phyloP scores from a whole-genome alignment of 2,888 invertebrate genomes.

The Polydrusus tereticollis region DNA sequence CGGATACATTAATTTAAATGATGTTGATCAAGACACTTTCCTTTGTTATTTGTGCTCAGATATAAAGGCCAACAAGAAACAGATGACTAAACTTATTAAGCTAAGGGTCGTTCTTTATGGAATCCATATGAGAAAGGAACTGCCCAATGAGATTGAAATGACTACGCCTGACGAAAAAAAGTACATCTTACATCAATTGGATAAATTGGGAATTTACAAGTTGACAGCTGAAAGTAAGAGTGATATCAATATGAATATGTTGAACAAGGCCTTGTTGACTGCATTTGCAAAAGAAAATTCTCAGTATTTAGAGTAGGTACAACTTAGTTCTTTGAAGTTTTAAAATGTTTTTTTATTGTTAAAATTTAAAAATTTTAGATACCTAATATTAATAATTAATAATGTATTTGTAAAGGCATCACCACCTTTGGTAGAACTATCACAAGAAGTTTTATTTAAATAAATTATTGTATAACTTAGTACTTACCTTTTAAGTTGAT shows the following conservation, averaged over 20 bases:
- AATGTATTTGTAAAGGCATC: too few relatives aligned
- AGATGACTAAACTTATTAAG: conserved; percentile 4
- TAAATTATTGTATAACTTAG: too few relatives aligned
- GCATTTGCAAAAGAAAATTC: neutral
- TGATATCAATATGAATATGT: neutral
- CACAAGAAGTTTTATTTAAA: too few relatives aligned
- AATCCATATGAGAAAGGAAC: neutral
- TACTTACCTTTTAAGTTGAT: too few relatives aligned
- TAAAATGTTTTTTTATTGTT: neutral
- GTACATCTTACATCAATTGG: neutral
- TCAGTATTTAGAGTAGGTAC: neutral
- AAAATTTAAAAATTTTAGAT: too few relatives aligned
- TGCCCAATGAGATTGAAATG: neutral
- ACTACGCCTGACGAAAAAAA: neutral
- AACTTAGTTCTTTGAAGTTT: neutral
- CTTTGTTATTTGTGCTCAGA: neutral
- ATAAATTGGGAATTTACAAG: neutral
- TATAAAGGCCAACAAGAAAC: neutral
- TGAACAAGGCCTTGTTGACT: neutral
- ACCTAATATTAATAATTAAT: too few relatives aligned
- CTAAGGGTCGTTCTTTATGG: conserved; percentile 24
- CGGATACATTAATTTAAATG: neutral
- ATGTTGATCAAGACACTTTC: neutral
- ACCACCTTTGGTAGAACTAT: too few relatives aligned
- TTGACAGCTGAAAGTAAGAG: neutral